Base-by-base conservation (phyloP, 1,140 invertebrate genomes). In the Myzus persicae region DNA sequence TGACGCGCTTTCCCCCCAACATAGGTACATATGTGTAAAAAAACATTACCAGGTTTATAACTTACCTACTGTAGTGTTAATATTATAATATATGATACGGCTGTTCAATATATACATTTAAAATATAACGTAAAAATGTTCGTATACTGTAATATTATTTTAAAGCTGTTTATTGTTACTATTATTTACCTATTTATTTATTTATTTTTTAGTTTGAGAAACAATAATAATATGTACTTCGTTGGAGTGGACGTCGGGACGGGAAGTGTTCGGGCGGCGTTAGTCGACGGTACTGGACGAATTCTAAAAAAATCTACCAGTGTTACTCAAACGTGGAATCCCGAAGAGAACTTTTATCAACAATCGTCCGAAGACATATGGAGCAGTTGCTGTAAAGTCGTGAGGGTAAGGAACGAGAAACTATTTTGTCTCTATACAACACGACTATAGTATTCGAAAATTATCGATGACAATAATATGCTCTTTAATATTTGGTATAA, bases 221-320 rank as follows among this genome's bases (percentile, higher is more conserved):
- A 76, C 59, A 94, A 59, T 22, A 48, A 48, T 48, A 51, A 24
- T 38, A 94, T 95, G 94, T 97, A 96, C 95, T 98, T 97, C 95
- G 96, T 99, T 94, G 98, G 98, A 93, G 98, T 99, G 38, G 99
- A 99, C 95, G 98, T 99, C 40, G 99, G 99, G 44, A 98, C 98
- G 18, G 97, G 97, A 67, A 99, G 98, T 96, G 98, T 97, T 24
- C 95, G 99, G 94, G 98, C 97, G 38, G 98, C 97, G 59, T 95
- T 99, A 42, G 97, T 99, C 22, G 95, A 96, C 76, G 94, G 95
- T 5, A 94, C 95, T 82, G 98, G 98, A 5, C 96, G 96, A 94
- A 95, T 99, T 38, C 67, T 97, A 6, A 96, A 96, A 94, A 95
- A 96, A 51, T 95, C 96, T 40, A 96, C 96, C 2, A 95, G 97